Conservation (phyloP, 2,888 invertebrate genomes). For the Aproaerema taeniolella region DNA sequence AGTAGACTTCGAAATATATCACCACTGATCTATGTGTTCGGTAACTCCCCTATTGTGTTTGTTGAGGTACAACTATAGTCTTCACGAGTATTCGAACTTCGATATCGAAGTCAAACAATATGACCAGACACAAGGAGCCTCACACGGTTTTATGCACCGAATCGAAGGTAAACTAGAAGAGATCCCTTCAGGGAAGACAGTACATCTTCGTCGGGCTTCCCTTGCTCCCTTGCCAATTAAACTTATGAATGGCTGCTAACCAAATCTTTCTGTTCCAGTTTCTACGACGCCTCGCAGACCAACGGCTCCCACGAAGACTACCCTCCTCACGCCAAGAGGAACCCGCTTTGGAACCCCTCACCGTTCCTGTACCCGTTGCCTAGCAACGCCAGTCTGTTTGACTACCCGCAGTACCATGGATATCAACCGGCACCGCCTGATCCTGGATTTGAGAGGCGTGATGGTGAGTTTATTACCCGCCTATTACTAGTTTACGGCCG, state of each 20-base stretch:
- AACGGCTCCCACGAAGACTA: conserved; percentile 67
- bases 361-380: conserved; percentile 64
- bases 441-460: conserved; percentile 52
- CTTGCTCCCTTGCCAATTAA: no score
- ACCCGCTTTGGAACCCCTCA: conserved; percentile 52
- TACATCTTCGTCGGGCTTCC: no score
- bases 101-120: no score
- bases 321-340: conserved; percentile 60
- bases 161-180: no score
- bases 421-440: conserved; percentile 47
- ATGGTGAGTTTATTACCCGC: conserved; percentile 47
- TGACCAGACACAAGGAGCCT: no score
- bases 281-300: conserved; percentile 68
- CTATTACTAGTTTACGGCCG: no score
- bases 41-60: background rate
- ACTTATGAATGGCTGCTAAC: no score
- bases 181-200: no score
- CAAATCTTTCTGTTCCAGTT: conserved; percentile 40
- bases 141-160: no score
- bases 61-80: background rate
- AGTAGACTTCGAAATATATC: no score
- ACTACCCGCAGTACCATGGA: conserved; percentile 66
- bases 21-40: background rate
- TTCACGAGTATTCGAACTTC: background rate
- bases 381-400: conserved; percentile 73